Evolutionary conservation across 2,888 invertebrate species (phyloP).

Genomic region (Smittia sp.): DNA sequence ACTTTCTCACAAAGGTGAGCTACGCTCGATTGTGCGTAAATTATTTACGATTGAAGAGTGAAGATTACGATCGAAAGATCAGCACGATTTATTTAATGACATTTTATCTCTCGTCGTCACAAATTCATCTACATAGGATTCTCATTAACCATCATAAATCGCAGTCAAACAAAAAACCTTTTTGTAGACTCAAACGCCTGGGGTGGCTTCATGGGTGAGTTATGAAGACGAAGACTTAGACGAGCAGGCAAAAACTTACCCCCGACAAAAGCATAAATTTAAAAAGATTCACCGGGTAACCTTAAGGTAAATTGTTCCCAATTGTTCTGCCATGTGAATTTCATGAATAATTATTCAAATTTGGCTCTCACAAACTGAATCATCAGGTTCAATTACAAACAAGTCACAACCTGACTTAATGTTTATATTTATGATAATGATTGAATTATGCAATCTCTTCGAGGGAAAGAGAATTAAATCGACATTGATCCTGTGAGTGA

Average conservation of each 20-base stretch:
- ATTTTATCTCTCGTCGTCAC: slow-evolving; percentile 13
- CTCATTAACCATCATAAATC: slow-evolving; percentile 28
- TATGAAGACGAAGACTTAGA: not conserved
- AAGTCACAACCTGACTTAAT: slow-evolving; percentile 37
- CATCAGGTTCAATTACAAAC: slow-evolving; percentile 29
- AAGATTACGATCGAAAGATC: not conserved
- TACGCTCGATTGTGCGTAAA: not conserved
- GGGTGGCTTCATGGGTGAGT: not conserved
- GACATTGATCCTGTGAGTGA: slow-evolving; percentile 37
- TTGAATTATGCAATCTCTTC: slow-evolving; percentile 36
- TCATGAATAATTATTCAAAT: slow-evolving; percentile 34
- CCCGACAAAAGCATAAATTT: not conserved
- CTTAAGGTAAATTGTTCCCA: not conserved
- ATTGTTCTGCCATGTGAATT: slow-evolving; percentile 6
- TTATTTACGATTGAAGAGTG: not conserved
- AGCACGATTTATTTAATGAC: slow-evolving; percentile 22
- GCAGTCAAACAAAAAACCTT: not conserved
- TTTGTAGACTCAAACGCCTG: not conserved
- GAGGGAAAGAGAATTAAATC: not conserved
- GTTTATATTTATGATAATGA: slow-evolving; percentile 31
- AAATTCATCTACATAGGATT: slow-evolving; percentile 15
- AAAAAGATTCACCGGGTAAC: not conserved
- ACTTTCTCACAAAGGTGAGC: not conserved
- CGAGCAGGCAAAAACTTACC: not conserved
- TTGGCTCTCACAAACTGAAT: not conserved